A percentile compares a stretch with the other conserved stretches of the same genome.
phyloP scores from a whole-genome alignment of 2,888 invertebrate species.

The Yponomeuta evonymella region DNA sequence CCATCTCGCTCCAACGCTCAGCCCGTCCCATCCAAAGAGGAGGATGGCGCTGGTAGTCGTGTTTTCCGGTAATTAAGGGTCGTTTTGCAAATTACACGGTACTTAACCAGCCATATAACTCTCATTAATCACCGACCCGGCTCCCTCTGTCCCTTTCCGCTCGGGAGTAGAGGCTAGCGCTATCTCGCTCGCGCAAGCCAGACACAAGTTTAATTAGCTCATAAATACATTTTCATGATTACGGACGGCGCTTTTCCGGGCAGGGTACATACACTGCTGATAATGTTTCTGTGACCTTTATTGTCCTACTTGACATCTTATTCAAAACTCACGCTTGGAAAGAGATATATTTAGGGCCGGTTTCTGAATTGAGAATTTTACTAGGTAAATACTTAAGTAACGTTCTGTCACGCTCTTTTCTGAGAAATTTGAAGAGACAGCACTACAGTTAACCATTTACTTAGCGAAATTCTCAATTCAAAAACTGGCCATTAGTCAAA shows the following conservation, averaged over 20 bases:
- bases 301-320: too few relatives aligned
- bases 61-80: slow-evolving; percentile 79
- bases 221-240: slow-evolving; percentile 76
- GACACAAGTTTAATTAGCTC: slow-evolving; percentile 75
- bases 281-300: too few relatives aligned
- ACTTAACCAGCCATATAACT: slow-evolving; percentile 83
- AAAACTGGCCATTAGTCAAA: too few relatives aligned
- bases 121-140: slow-evolving; percentile 78
- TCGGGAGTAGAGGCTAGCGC: slow-evolving; percentile 23
- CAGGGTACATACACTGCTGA: background rate
- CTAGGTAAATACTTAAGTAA: too few relatives aligned
- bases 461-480: too few relatives aligned
- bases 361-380: too few relatives aligned
- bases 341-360: too few relatives aligned
- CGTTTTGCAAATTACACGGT: slow-evolving; percentile 86
- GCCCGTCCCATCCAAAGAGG: slow-evolving; percentile 32
- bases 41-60: slow-evolving; percentile 65
- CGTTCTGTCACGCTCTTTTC: too few relatives aligned
- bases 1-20: slow-evolving; percentile 42
- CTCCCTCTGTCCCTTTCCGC: slow-evolving; percentile 41
- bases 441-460: too few relatives aligned
- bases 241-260: slow-evolving; percentile 38
- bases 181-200: slow-evolving; percentile 43
- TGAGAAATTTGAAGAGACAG: too few relatives aligned
- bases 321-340: too few relatives aligned